phyloP scores from a whole-genome alignment of 2,888 invertebrate genomes.

The Balanococcus diminutus region DNA sequence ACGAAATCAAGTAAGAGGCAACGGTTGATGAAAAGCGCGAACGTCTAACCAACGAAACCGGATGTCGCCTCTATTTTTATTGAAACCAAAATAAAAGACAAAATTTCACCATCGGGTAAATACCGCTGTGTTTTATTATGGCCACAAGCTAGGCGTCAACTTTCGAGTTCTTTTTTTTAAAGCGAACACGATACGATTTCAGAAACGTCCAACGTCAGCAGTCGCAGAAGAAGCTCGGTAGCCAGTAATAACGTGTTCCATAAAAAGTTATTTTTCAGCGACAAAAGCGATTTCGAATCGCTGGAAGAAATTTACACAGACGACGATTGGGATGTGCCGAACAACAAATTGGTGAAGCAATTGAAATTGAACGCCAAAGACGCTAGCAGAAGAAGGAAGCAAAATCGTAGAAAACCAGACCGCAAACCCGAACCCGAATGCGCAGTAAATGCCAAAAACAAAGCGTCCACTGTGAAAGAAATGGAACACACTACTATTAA shows the following conservation, averaged over 20 bases:
- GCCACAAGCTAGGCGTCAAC: no score
- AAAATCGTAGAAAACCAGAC: neutral
- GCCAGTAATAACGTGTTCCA: constrained; percentile 29
- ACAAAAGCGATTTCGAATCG: constrained; percentile 49
- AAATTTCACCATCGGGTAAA: neutral
- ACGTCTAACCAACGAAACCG: neutral
- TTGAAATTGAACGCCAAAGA: constrained; percentile 7
- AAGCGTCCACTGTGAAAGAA: neutral
- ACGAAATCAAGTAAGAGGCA: neutral
- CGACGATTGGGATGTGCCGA: constrained; percentile 56
- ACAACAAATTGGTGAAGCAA: constrained; percentile 1
- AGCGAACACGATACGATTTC: neutral
- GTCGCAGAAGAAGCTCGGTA: constrained; percentile 38
- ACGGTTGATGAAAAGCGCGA: neutral
- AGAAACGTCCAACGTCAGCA: neutral
- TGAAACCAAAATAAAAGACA: neutral
- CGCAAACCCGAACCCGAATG: neutral
- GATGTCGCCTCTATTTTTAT: neutral
- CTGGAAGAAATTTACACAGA: constrained; percentile 54
- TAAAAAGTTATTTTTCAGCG: constrained; percentile 36
- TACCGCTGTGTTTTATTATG: neutral
- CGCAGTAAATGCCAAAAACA: neutral
- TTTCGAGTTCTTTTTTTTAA: neutral
- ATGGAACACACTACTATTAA: neutral
- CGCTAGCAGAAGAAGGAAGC: neutral